phyloP scores from a whole-genome alignment of 2,888 invertebrate species.

The Epinotia nisella region DNA sequence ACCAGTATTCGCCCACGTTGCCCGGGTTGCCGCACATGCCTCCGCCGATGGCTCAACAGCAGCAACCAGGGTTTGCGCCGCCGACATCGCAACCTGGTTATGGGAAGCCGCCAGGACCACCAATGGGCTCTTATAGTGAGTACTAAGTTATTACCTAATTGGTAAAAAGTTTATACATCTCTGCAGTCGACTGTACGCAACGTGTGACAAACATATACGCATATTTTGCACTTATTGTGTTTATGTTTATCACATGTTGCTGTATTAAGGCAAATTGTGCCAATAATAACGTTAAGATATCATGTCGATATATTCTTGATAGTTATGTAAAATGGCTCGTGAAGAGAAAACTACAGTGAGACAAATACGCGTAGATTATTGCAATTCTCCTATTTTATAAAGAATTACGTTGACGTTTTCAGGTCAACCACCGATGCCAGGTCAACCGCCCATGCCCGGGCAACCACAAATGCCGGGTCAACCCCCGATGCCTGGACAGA shows the following conservation, averaged over 20 bases:
- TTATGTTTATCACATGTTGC: too few relatives aligned
- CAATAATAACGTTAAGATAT: too few relatives aligned
- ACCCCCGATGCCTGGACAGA: conserved; percentile 51
- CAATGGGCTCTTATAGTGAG: conserved; percentile 63
- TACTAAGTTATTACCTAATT: conserved; percentile 4
- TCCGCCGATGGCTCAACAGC: conserved; percentile 72
- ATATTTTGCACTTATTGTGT: too few relatives aligned
- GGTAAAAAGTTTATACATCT: too few relatives aligned
- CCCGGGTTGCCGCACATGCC: conserved; percentile 76
- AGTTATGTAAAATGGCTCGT: too few relatives aligned
- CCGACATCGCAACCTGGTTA: conserved; percentile 60
- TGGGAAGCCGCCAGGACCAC: conserved; percentile 58
- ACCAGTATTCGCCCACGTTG: conserved; percentile 59
- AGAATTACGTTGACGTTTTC: not conserved
- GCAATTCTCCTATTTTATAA: not conserved
- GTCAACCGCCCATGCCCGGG: conserved; percentile 55
- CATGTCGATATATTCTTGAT: too few relatives aligned
- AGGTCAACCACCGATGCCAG: conserved; percentile 47
- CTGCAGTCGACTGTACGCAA: too few relatives aligned
- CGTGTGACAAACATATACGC: too few relatives aligned
- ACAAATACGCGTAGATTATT: too few relatives aligned
- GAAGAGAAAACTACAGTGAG: too few relatives aligned
- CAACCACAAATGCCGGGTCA: conserved; percentile 65
- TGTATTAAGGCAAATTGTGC: too few relatives aligned
- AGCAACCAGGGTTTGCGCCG: conserved; percentile 63